phyloP scores from a whole-genome alignment of 2,797 vertebrate genomes.

The Glossophaga mutica region DNA sequence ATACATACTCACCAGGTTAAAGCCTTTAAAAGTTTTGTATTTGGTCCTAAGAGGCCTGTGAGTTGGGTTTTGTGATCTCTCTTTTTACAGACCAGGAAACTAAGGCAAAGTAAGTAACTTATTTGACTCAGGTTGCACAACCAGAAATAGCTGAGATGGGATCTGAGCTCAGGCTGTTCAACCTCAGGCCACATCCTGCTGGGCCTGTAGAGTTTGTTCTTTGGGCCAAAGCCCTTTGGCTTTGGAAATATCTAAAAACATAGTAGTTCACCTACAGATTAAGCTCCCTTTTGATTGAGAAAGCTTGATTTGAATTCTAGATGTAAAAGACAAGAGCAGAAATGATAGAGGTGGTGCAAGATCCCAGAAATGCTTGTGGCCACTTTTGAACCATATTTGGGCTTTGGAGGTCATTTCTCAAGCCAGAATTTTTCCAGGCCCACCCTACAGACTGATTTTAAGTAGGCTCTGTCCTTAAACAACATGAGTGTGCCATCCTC shows the following conservation, averaged over 20 bases:
- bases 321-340: not conserved
- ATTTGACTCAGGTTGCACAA: not conserved
- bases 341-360: not conserved
- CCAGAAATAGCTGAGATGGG: not conserved
- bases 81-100: not conserved
- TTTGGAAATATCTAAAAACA: not conserved
- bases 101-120: not conserved
- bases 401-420: not conserved
- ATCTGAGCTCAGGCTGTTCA: not conserved
- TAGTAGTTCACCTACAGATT: not conserved
- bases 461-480: not conserved
- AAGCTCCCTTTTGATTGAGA: not conserved
- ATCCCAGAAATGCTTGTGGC: not conserved
- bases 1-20: not conserved
- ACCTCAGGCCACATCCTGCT: not conserved
- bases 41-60: not conserved
- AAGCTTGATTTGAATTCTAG: not conserved
- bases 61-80: not conserved
- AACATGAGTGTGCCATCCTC: not conserved
- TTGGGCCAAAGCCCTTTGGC: not conserved
- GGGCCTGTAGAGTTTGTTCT: not conserved
- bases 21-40: not conserved
- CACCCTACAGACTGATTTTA: not conserved
- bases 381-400: not conserved
- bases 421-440: not conserved